Evolutionary conservation across 2,888 invertebrate genomes (phyloP).

Genomic region (Actias luna): DNA sequence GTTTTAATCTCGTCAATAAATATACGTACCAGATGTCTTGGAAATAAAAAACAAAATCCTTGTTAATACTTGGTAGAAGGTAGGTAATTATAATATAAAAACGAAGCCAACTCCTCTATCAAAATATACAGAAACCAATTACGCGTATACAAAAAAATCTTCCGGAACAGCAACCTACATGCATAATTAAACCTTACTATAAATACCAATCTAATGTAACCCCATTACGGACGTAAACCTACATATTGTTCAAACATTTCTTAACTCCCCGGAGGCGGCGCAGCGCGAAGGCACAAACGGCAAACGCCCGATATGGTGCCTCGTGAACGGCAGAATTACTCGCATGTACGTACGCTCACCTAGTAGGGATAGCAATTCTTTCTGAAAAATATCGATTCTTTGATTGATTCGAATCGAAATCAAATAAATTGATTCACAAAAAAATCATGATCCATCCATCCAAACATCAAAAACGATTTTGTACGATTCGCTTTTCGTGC

Average conservation of each 20-base stretch:
- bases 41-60: no score
- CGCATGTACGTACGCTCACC: conserved; percentile 10
- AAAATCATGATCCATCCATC: no score
- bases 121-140: neutral
- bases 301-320: conserved; percentile 35
- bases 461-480: no score
- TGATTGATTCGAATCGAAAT: no score
- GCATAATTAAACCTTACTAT: conserved; percentile 12
- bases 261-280: conserved; percentile 33
- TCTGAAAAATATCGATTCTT: no score
- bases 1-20: no score
- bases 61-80: no score
- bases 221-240: conserved; percentile 32
- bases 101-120: neutral
- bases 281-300: conserved; percentile 31
- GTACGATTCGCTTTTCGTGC: no score
- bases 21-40: no score
- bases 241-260: conserved; percentile 52
- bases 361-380: no score
- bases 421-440: no score
- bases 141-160: neutral
- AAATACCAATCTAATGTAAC: conserved; percentile 25
- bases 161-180: conserved; percentile 7
- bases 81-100: neutral
- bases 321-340: conserved; percentile 34